Evolutionary conservation across 2,113 vertebrate genomes (phyloP).

Genomic region (Toxotes jaculatrix): DNA sequence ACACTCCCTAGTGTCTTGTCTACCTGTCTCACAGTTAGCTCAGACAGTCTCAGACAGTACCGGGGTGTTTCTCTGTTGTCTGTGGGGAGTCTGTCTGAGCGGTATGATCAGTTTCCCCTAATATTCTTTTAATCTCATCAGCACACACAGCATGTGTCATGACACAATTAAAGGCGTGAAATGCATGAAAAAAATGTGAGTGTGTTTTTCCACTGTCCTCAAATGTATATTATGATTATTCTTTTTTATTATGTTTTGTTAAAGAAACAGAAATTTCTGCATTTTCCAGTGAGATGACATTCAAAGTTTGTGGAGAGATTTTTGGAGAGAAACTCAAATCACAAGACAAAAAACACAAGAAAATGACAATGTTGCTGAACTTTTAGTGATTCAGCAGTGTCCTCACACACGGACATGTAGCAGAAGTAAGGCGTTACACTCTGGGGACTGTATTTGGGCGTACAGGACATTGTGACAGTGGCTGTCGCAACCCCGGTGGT

Average conservation of each 20-base stretch:
- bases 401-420: background rate
- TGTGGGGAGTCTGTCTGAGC: conserved; percentile 13
- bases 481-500: conserved; percentile 40
- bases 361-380: background rate
- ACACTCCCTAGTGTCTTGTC: background rate
- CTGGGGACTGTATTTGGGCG: conserved; percentile 42
- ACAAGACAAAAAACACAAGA: background rate
- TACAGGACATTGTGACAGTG: conserved; percentile 48
- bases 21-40: conserved; percentile 39
- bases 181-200: background rate
- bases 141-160: conserved; percentile 20
- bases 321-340: no score
- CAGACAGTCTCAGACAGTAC: conserved; percentile 20
- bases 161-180: background rate
- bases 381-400: background rate
- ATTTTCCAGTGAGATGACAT: background rate
- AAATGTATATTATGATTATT: background rate
- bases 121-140: conserved; percentile 47
- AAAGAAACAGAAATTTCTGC: background rate
- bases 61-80: conserved; percentile 8
- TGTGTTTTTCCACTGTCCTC: conserved; percentile 19
- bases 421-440: conserved; percentile 17
- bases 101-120: background rate
- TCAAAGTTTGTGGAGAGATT: background rate
- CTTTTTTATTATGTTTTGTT: background rate